Evolutionary conservation across 2,888 invertebrate species (phyloP), one percentile per base, ranked within the genome.

Genomic region (Dione vanillae): DNA sequence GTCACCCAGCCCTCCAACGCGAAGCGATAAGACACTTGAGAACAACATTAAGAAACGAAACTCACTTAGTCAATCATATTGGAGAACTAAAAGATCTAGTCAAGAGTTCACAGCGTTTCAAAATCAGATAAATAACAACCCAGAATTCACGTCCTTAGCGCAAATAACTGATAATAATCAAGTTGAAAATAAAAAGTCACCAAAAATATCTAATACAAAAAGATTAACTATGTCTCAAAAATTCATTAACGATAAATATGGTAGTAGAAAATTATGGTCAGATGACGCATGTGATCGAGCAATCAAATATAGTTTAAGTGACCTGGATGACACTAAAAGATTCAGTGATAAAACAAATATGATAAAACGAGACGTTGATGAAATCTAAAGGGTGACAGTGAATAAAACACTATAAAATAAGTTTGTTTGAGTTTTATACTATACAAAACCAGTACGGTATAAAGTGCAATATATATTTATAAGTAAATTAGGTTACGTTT

Each of bases 201-300:
- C 88, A 37, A 89, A 90, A 80, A 82, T 83, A 68, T 88, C 89
- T 27, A 86, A 88, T 10, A 79, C 79, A 66, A 92, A 88, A 82
- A 85, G 88, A 83, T 85, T 90, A 79, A 94, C 87, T 72, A 81
- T 91, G 56, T 94, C 94, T 41, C 94, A 94, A 80, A 94, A 94
- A 78, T 94, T 94, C 76, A 93, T 94, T 61, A 94, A 94, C 74
- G 94, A 94, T 78, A 94, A 94, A 83, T 93, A 94, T 75, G 94
- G 94, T 51, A 93, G 92, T 74, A 86, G 90, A 79, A 93, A 90
- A 79, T 79, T 94, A 70, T 94, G 93, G 93, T 82, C 83, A 67
- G 93, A 92, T 65, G 93, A 93, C 58, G 79, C 82, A 8, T 87
- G 82, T 69, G 89, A 92, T 64, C 85, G 82, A 77, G 86, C 83